These are phyloP conservation scores for Macaria liturata DNA, from an alignment of 2,888 invertebrate genomes.

Conservation along the genomic window DNA sequence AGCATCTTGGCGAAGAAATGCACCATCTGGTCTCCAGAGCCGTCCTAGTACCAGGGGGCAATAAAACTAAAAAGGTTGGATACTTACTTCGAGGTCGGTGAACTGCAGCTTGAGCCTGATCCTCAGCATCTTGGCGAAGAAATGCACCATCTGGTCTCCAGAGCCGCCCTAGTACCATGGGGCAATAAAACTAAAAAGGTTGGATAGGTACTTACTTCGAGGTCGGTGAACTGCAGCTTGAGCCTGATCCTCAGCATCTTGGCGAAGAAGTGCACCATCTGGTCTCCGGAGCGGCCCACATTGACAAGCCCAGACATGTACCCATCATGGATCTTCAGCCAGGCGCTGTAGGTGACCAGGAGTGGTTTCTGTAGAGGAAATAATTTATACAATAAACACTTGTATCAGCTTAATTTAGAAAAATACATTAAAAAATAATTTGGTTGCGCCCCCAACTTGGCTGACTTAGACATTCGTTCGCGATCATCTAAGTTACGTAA, in stretches of 20 bases:
- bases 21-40: conserved; percentile 73
- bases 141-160: conserved; percentile 72
- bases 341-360: conserved; percentile 77
- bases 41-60: conserved; percentile 31
- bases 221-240: conserved; percentile 60
- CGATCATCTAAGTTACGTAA: too few species aligned
- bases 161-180: conserved; percentile 48
- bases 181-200: too few species aligned
- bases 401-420: too few species aligned
- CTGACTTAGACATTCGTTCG: too few species aligned
- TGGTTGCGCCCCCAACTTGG: too few species aligned
- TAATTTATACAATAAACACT: too few species aligned
- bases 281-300: conserved; percentile 72
- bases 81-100: conserved; percentile 57
- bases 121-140: conserved; percentile 74
- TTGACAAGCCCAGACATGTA: conserved; percentile 73
- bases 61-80: too few species aligned
- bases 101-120: conserved; percentile 67
- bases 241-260: conserved; percentile 74
- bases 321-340: conserved; percentile 73
- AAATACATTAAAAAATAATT: too few species aligned
- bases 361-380: conserved; percentile 59
- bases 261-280: conserved; percentile 69
- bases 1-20: conserved; percentile 75
- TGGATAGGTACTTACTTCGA: conserved; percentile 53